A percentile compares a stretch with the other conserved stretches of the same genome.
Evolutionary conservation across 1,140 invertebrate genomes (phyloP).

Genomic region (Drosophila arawakana): DNA sequence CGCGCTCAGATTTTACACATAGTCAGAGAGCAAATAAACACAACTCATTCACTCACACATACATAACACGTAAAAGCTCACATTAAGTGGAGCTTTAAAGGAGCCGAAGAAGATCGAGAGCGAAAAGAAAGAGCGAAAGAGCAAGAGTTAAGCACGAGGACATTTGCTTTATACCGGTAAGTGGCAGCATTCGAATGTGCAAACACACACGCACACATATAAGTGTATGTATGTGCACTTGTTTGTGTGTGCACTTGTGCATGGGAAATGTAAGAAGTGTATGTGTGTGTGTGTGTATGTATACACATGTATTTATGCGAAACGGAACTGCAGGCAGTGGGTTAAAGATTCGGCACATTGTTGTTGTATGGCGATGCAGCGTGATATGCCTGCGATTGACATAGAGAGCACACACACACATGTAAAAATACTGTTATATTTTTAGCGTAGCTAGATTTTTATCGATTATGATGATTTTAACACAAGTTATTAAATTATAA

Average conservation of each 20-base stretch:
- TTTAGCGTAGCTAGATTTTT: not conserved
- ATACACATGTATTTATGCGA: not conserved
- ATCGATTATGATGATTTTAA: not conserved
- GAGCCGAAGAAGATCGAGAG: conserved; percentile 21
- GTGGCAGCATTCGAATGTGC: conserved; percentile 6
- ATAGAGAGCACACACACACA: too few species aligned
- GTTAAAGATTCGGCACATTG: not conserved
- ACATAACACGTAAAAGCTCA: conserved; percentile 16
- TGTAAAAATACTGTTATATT: too few species aligned
- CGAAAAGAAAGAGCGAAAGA: conserved; percentile 4
- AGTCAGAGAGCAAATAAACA: conserved; percentile 33
- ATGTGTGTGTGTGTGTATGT: not conserved
- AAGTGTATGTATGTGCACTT: not conserved
- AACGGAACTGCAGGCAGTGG: not conserved
- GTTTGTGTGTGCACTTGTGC: not conserved
- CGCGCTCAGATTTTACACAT: conserved; percentile 18
- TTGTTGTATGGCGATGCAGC: not conserved
- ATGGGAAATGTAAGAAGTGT: not conserved
- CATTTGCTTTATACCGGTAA: conserved; percentile 45
- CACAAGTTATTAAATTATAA: too few species aligned
- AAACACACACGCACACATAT: not conserved
- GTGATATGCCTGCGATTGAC: not conserved
- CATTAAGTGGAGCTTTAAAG: conserved; percentile 17
- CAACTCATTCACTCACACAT: conserved; percentile 12
- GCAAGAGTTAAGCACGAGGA: conserved; percentile 29